Evolutionary conservation across 2,797 vertebrate genomes (phyloP), one percentile per base, ranked within the genome.

Genomic region (Champsocephalus gunnari): DNA sequence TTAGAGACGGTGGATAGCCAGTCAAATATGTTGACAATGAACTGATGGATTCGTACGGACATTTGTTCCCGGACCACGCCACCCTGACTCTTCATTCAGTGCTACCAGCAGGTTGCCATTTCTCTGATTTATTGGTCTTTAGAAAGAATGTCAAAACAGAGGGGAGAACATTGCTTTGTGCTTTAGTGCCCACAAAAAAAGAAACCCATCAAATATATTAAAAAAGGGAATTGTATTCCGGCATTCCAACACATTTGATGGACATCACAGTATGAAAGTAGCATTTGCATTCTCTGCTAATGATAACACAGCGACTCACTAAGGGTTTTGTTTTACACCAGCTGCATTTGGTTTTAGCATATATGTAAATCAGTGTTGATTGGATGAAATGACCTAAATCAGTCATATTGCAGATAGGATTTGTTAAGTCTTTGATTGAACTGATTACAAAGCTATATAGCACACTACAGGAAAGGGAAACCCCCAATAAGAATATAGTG

Each of bases 331-430:
- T 68, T 59, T 64, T 12, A 50, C 32, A n/a, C 66, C 61, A 61
- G 72, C 69, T 72, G 62, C 50, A 48, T 38, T 14, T 14, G 41
- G 19, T 66, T 71, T 76, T 56, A 63, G 48, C 28, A 38, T 71
- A 9, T 61, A 65, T 77, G 41, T 50, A 75, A 64, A 83, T 47
- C 0, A 66, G 11, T 9, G n/a, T 11, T 84, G 66, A 80, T 80
- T 73, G 57, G 51, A 70, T 48, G 45, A 53, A 63, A 70, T 63
- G 4, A 38, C 51, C 21, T 41, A n/a, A 65, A 74, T 65, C 1
- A 1, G 8, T 55, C 34, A 17, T 45, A 59, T 53, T 60, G 32
- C 51, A 64, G 43, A 53, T 53, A 21, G 47, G 0, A 51, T 64
- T 66, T 55, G 14, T n/a, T n/a, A 38, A 13, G 38, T 59, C 12